Evolutionary conservation across 2,888 invertebrate genomes (phyloP).

Genomic region (Drosophila rellima): DNA sequence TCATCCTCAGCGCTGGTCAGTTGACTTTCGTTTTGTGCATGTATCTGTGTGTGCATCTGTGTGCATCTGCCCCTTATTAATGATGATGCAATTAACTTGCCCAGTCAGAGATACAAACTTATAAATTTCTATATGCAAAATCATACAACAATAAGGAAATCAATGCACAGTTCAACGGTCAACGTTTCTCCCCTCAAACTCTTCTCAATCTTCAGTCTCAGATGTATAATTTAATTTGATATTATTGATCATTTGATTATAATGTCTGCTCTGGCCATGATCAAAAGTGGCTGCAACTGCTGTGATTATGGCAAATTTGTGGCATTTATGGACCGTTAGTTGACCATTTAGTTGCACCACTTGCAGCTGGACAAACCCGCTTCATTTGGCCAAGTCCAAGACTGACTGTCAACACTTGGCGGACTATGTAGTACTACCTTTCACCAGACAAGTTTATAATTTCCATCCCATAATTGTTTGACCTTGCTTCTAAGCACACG

Average conservation of each 20-base stretch:
- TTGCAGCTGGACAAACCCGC: conserved; percentile 28
- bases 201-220: conserved; percentile 12
- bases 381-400: conserved; percentile 53
- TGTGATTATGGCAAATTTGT: conserved; percentile 72
- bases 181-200: background rate
- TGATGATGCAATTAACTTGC: conserved; percentile 67
- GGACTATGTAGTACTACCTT: conserved; percentile 48
- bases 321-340: conserved; percentile 61
- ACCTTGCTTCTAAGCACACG: conserved; percentile 40
- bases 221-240: conserved; percentile 13
- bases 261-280: conserved; percentile 71
- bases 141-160: conserved; percentile 62
- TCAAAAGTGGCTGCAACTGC: conserved; percentile 64
- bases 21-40: conserved; percentile 71
- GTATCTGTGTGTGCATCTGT: conserved; percentile 5
- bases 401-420: conserved; percentile 38
- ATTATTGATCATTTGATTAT: conserved; percentile 37
- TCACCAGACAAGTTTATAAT: conserved; percentile 43
- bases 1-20: conserved; percentile 50
- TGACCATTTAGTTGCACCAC: conserved; percentile 47
- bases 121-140: conserved; percentile 59
- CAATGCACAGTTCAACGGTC: conserved; percentile 48
- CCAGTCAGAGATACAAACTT: conserved; percentile 41
- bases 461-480: conserved; percentile 20
- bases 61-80: conserved; percentile 35